These are phyloP conservation scores for Oreochromis aureus DNA, from an alignment of 2,113 vertebrate species.

Conservation along the genomic window DNA sequence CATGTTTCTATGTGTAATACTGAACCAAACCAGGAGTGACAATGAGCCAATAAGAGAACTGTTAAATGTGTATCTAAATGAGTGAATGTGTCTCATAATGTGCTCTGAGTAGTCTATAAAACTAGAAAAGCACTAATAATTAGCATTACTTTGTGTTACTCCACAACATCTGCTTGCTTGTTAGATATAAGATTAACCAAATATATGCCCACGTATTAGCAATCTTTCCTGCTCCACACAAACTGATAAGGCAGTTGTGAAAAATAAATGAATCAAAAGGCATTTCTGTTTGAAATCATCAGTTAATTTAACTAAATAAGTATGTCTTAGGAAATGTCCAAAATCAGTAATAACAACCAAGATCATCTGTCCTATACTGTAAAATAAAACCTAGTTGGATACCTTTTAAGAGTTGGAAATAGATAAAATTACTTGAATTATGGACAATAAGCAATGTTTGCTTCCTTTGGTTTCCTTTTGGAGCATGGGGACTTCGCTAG, in stretches of 20 bases:
- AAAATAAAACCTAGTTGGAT: conserved; percentile 7
- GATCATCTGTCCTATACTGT: not conserved
- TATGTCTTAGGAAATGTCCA: not conserved
- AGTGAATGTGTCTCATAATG: accelerated
- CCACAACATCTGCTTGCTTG: not conserved
- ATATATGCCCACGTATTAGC: not conserved
- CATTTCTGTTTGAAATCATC: not conserved
- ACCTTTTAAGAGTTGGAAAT: conserved; percentile 5
- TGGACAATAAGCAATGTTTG: not conserved
- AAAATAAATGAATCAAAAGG: not conserved
- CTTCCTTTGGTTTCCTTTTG: not conserved
- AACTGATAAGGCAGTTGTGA: not conserved
- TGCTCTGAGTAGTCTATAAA: not conserved
- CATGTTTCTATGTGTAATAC: not conserved
- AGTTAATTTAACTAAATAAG: not conserved
- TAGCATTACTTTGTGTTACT: not conserved
- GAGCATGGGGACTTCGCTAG: not conserved
- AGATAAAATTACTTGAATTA: conserved; percentile 6
- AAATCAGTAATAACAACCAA: not conserved
- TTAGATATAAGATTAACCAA: not conserved
- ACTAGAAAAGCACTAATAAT: not conserved
- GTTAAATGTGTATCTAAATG: not conserved
- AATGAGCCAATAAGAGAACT: not conserved
- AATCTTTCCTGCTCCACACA: not conserved
- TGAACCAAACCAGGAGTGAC: not conserved